Conservation (phyloP, 2,797 vertebrate genomes). For the Semaprochilodus insignis region DNA sequence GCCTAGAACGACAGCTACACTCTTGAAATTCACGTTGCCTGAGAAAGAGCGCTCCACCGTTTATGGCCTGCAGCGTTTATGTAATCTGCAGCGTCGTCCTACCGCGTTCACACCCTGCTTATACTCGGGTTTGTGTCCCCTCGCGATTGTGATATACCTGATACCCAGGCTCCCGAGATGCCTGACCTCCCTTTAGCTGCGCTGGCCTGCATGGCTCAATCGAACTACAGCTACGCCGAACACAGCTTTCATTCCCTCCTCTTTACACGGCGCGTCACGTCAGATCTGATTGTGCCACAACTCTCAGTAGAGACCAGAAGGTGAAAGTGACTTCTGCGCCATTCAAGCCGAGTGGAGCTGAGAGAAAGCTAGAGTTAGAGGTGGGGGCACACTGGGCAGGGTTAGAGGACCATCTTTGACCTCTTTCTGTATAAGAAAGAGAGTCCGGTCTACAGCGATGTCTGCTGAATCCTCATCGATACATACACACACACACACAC, state of each 20-base stretch:
- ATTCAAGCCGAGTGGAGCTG: neutral
- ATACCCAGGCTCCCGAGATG: neutral
- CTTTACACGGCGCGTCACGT: slow-evolving; percentile 44
- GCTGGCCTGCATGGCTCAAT: slow-evolving; percentile 22
- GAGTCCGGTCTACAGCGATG: neutral
- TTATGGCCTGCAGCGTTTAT: too few species aligned
- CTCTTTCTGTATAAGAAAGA: slow-evolving; percentile 4
- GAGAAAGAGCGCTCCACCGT: too few species aligned
- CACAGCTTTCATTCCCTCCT: too few species aligned
- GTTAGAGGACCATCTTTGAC: slow-evolving; percentile 59
- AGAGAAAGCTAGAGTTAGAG: neutral
- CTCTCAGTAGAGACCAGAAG: slow-evolving; percentile 50
- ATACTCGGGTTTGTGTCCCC: neutral
- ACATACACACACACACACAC: neutral
- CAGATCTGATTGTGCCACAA: slow-evolving; percentile 34
- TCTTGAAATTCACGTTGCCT: too few species aligned
- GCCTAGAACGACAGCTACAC: too few species aligned
- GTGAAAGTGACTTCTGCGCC: slow-evolving; percentile 48
- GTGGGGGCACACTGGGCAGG: slow-evolving; percentile 55
- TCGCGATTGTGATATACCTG: neutral
- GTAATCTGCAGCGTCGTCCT: too few species aligned
- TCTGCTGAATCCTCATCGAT: neutral
- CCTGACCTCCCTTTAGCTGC: neutral
- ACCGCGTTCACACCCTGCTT: neutral
- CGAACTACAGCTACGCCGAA: too few species aligned